Percentiles rank a stretch among this genome's conserved stretches.
Evolutionary conservation across 2,888 invertebrate genomes (phyloP).

Genomic region (Latrodectus hesperus): DNA sequence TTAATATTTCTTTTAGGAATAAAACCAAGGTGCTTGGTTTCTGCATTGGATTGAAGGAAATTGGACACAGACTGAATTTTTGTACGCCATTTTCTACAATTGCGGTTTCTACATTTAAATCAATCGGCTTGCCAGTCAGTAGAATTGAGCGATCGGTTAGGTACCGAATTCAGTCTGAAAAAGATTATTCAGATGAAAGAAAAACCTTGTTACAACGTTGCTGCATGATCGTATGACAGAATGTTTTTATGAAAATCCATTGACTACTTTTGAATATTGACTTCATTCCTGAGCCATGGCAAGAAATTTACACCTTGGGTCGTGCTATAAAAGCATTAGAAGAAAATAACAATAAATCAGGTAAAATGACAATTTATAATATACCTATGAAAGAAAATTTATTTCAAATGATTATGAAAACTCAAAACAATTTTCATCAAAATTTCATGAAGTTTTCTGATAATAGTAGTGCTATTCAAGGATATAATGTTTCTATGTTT

Average conservation of each 20-base stretch:
- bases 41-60: too few species aligned
- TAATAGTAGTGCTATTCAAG: too few species aligned
- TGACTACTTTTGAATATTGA: conserved; percentile 79
- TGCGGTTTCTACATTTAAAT: too few species aligned
- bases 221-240: conserved; percentile 95
- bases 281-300: too few species aligned
- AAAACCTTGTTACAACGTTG: conserved; percentile 70
- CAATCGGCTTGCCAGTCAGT: too few species aligned
- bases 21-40: conserved; percentile 12
- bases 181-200: too few species aligned
- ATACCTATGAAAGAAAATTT: conserved; percentile 85
- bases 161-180: too few species aligned
- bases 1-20: too few species aligned
- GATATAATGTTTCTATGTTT: too few species aligned
- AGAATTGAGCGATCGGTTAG: too few species aligned
- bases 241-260: conserved; percentile 84
- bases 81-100: conserved; percentile 98
- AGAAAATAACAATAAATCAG: conserved; percentile 84
- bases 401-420: conserved; percentile 93
- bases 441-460: too few species aligned
- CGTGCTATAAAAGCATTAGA: conserved; percentile 87
- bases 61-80: conserved; percentile 85
- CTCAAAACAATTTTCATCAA: conserved; percentile 87
- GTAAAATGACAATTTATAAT: conserved; percentile 89
- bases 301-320: conserved; percentile 87